Evolutionary conservation across 1,140 invertebrate genomes (phyloP).

Genomic region (Scaptomyza montana): DNA sequence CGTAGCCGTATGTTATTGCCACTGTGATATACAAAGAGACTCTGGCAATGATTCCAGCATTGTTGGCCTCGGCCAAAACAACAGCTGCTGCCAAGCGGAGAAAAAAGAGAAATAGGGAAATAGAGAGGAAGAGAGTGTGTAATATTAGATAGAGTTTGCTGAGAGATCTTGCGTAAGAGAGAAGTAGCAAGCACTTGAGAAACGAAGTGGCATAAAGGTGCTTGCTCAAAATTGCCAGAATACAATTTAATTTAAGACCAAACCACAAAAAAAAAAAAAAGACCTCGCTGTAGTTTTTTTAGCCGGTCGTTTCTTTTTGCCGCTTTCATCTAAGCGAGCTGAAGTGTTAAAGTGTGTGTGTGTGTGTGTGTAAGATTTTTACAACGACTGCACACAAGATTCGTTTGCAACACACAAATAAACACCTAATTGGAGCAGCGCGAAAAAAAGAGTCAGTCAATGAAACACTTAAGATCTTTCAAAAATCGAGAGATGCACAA

Average conservation of each 20-base stretch:
- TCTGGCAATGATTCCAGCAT: conserved; percentile 21
- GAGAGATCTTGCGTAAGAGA: conserved; percentile 26
- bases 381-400: conserved; percentile 15
- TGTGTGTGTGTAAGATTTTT: conserved; percentile 2
- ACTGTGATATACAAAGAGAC: conserved; percentile 15
- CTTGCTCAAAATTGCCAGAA: conserved; percentile 28
- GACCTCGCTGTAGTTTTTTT: conserved; percentile 5
- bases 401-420: conserved; percentile 10
- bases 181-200: conserved; percentile 5
- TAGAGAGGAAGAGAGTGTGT: background rate
- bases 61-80: conserved; percentile 18
- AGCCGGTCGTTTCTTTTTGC: conserved; percentile 1
- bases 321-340: conserved; percentile 21
- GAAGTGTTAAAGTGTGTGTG: background rate
- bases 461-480: conserved; percentile 13
- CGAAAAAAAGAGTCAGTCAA: conserved; percentile 25
- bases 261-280: conserved; percentile 17
- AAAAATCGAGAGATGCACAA: background rate
- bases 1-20: conserved; percentile 27
- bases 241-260: conserved; percentile 16
- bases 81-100: conserved; percentile 24
- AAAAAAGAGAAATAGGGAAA: background rate
- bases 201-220: conserved; percentile 19
- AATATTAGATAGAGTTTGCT: background rate
- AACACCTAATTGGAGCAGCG: conserved; percentile 26